A percentile compares a stretch with the other conserved stretches of the same genome.
phyloP scores from a whole-genome alignment of 2,888 invertebrate species.

The Nomada lathburiana region DNA sequence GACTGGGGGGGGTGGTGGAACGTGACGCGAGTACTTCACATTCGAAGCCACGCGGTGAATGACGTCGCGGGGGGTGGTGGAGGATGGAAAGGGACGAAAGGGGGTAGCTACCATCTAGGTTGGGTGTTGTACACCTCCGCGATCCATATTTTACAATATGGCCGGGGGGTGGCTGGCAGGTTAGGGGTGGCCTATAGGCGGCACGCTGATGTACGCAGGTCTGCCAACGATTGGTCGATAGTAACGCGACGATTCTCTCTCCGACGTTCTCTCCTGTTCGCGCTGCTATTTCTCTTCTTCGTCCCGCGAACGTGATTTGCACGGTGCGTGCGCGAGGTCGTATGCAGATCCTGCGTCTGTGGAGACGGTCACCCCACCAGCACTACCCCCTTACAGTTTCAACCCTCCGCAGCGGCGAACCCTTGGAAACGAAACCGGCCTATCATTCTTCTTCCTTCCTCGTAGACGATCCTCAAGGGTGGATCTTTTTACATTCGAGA shows the following conservation, averaged over 20 bases:
- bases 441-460: slow-evolving; percentile 66
- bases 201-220: slow-evolving; percentile 83
- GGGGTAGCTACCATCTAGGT: slow-evolving; percentile 69
- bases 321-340: slow-evolving; percentile 52
- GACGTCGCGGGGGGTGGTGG: slow-evolving; percentile 45
- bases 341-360: slow-evolving; percentile 74
- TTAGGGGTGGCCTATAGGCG: slow-evolving; percentile 82
- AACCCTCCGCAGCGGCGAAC: slow-evolving; percentile 47
- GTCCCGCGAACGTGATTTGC: slow-evolving; percentile 61
- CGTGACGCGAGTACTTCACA: slow-evolving; percentile 32
- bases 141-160: slow-evolving; percentile 84
- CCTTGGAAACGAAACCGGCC: slow-evolving; percentile 61
- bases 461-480: slow-evolving; percentile 61
- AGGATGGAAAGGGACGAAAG: slow-evolving; percentile 53
- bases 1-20: background rate
- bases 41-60: slow-evolving; percentile 46
- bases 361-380: slow-evolving; percentile 53
- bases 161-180: slow-evolving; percentile 78
- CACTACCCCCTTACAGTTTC: slow-evolving; percentile 20
- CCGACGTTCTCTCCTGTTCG: slow-evolving; percentile 60
- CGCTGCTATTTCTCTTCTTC: slow-evolving; percentile 45
- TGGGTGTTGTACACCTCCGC: slow-evolving; percentile 81
- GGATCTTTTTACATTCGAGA: slow-evolving; percentile 66
- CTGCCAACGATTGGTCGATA: slow-evolving; percentile 84
- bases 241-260: slow-evolving; percentile 77